These are phyloP conservation scores for Tipula helvola DNA, from an alignment of 2,888 invertebrate genomes.

Conservation along the genomic window DNA sequence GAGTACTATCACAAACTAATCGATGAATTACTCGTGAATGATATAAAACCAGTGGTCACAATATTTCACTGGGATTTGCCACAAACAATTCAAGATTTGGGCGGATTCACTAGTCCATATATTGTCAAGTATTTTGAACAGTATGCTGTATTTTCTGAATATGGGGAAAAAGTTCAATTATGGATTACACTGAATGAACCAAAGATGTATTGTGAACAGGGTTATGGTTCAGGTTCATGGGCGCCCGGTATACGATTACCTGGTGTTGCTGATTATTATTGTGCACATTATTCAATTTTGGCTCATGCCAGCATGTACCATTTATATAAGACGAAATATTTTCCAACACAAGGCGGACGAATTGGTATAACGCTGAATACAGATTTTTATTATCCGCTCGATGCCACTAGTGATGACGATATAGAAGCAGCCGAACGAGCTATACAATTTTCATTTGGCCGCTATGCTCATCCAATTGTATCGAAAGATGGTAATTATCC, in stretches of 20 bases:
- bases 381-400: not conserved
- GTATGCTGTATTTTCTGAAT: constrained; percentile 37
- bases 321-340: constrained; percentile 27
- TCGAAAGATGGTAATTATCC: not conserved
- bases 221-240: constrained; percentile 35
- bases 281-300: constrained; percentile 37
- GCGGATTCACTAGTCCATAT: constrained; percentile 39
- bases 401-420: not conserved
- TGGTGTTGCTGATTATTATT: constrained; percentile 39
- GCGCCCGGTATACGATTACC: constrained; percentile 28
- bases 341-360: not conserved
- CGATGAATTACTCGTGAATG: constrained; percentile 44
- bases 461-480: not conserved
- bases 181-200: constrained; percentile 51
- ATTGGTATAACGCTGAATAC: not conserved
- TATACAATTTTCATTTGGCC: not conserved
- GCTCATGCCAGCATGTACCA: constrained; percentile 42
- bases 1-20: constrained; percentile 53
- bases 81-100: constrained; percentile 39
- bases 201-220: constrained; percentile 31
- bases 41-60: constrained; percentile 47
- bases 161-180: constrained; percentile 40
- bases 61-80: constrained; percentile 45
- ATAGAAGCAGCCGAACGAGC: not conserved
- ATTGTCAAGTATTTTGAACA: constrained; percentile 38